Base-by-base conservation (phyloP, 2,113 vertebrate genomes). In the Gallinago paraguaiae region DNA sequence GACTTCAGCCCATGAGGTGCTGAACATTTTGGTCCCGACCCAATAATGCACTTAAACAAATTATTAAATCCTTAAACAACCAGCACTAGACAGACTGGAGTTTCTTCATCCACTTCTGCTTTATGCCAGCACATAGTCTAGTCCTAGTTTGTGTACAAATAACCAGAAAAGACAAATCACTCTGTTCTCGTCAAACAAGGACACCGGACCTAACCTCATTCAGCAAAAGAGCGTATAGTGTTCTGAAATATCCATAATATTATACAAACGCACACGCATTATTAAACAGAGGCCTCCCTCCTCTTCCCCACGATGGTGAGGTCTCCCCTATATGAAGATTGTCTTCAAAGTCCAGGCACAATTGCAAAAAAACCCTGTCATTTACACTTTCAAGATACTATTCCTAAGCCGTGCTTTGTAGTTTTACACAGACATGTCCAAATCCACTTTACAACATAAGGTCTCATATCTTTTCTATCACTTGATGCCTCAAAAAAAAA, bases 31-130 rank as follows among this genome's bases (percentile, higher is more conserved):
- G 82, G 87, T 76, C 45, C 35, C 72, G 18, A 85, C 9, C 28
- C 91, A 95, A 69, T 82, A 95, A 85, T 65, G 81, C 91, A 96
- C 91, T 91, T 93, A 88, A 79, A 74, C 59, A 63, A 86, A 84
- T 86, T 56, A 92, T 69, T 93, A 91, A 92, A 82, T 90, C 74
- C 35, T 95, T 82, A 84, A 91, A 78, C 64, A 89, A 93, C 31
- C 41, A 79, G 31, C 31, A 85, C 48, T 87, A 81, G 78, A 75
- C 80, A 87, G 65, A 92, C 37, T 50, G 53, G 48, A 92, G 77
- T 92, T 92, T 81, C 81, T 95, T 95, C 65, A 93, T 79, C 45
- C 22, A 71, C 45, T 91, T 86, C 23, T 91, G 51, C 56, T 92
- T 78, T 67, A 70, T 45, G 77, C 74, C 89, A 95, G 69, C 35